Evolutionary conservation across 2,797 vertebrate genomes (phyloP).

Genomic region (Spea hammondii): DNA sequence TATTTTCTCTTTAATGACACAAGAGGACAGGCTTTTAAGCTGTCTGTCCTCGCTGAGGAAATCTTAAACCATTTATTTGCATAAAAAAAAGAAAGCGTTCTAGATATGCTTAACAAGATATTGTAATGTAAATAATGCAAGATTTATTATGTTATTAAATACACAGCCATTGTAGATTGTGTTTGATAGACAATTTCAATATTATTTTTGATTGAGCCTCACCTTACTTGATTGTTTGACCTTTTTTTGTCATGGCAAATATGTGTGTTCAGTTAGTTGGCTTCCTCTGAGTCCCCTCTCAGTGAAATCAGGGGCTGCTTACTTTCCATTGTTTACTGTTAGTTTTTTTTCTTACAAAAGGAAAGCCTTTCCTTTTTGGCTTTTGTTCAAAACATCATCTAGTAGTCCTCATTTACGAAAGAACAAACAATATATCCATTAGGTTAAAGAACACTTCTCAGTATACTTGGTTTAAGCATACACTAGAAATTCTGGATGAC

Average conservation of each 20-base stretch:
- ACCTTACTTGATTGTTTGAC: not conserved
- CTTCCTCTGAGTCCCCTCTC: slow-evolving; percentile 13
- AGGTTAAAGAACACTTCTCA: not conserved
- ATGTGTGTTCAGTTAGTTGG: slow-evolving; percentile 11
- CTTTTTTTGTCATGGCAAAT: not conserved
- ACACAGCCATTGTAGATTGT: too few species aligned
- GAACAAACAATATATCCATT: not conserved
- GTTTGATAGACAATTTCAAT: too few species aligned
- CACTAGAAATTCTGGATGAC: too few species aligned
- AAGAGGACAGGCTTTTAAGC: too few species aligned
- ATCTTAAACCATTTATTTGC: too few species aligned
- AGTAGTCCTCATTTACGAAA: not conserved
- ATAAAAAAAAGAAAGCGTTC: too few species aligned
- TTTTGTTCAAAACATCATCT: not conserved
- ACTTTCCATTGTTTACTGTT: not conserved
- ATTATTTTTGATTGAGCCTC: too few species aligned
- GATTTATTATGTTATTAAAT: too few species aligned
- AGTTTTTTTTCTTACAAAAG: not conserved
- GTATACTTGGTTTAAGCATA: not conserved
- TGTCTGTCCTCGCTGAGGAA: too few species aligned
- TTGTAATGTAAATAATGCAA: too few species aligned
- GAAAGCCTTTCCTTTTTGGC: not conserved
- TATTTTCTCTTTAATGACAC: too few species aligned
- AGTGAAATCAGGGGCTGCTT: slow-evolving; percentile 2
- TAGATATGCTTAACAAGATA: too few species aligned